These are phyloP conservation scores for Trematomus loennbergii DNA, from an alignment of 2,113 vertebrate species.

Conservation along the genomic window DNA sequence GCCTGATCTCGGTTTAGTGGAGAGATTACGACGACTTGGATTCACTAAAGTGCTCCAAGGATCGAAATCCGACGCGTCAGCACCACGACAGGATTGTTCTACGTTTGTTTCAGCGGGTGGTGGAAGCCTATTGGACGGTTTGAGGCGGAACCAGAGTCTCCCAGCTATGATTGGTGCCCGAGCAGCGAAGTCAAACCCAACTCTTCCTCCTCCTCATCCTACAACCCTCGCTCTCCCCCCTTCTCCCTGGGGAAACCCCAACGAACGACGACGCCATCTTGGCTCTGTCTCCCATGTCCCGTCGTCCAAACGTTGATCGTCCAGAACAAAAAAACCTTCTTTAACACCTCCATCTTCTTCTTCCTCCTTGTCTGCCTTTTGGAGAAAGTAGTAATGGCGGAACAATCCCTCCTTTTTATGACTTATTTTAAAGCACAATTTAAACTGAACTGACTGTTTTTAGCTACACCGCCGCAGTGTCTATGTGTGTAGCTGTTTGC, in stretches of 20 bases:
- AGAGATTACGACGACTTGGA: constrained; percentile 91
- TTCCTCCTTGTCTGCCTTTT: constrained; percentile 38
- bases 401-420: constrained; percentile 43
- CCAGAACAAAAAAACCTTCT: too few species aligned
- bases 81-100: constrained; percentile 82
- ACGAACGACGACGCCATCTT: constrained; percentile 75
- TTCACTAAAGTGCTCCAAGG: constrained; percentile 87
- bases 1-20: constrained; percentile 84
- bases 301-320: constrained; percentile 57
- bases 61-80: constrained; percentile 67
- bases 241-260: constrained; percentile 79
- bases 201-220: constrained; percentile 68
- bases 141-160: constrained; percentile 95
- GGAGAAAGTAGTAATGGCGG: constrained; percentile 18
- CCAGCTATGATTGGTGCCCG: constrained; percentile 90
- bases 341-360: not conserved
- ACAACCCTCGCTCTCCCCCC: constrained; percentile 79
- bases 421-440: constrained; percentile 80
- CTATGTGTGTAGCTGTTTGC: constrained; percentile 44
- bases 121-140: constrained; percentile 89
- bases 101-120: constrained; percentile 88
- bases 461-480: constrained; percentile 35
- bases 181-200: constrained; percentile 72
- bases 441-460: constrained; percentile 55
- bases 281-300: constrained; percentile 60